Conservation (phyloP, 2,888 invertebrate species). For the Trissolcus japonicus region DNA sequence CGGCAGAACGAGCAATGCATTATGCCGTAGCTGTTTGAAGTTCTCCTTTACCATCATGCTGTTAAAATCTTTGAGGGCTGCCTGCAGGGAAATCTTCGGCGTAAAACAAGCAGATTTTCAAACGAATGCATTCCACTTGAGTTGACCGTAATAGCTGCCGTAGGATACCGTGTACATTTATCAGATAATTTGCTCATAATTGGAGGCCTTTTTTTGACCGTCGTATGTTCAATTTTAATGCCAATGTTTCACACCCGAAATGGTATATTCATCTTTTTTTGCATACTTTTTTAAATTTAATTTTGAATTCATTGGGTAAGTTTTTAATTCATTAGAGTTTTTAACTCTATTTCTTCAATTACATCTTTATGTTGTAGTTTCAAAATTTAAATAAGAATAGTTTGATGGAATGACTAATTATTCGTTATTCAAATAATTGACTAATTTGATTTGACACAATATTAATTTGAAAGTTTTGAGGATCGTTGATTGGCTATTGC, state of each 20-base stretch:
- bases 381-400: not conserved
- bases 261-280: not conserved
- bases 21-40: slow-evolving; percentile 73
- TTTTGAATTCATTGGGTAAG: no score
- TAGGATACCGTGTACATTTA: slow-evolving; percentile 31
- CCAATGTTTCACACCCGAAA: not conserved
- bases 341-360: not conserved
- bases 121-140: slow-evolving; percentile 49
- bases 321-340: no score
- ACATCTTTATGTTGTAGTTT: not conserved
- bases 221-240: slow-evolving; percentile 24
- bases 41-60: slow-evolving; percentile 64
- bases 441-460: slow-evolving; percentile 54
- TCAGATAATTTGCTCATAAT: slow-evolving; percentile 37
- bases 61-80: slow-evolving; percentile 61
- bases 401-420: slow-evolving; percentile 13
- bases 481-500: slow-evolving; percentile 52
- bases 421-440: slow-evolving; percentile 39
- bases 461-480: slow-evolving; percentile 54
- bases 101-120: slow-evolving; percentile 45
- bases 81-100: slow-evolving; percentile 45
- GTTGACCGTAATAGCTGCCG: slow-evolving; percentile 44
- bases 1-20: slow-evolving; percentile 66
- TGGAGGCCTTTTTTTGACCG: slow-evolving; percentile 16
- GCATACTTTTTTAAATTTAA: not conserved